phyloP scores from a whole-genome alignment of 2,888 invertebrate genomes.

The Chloroclysta siterata region DNA sequence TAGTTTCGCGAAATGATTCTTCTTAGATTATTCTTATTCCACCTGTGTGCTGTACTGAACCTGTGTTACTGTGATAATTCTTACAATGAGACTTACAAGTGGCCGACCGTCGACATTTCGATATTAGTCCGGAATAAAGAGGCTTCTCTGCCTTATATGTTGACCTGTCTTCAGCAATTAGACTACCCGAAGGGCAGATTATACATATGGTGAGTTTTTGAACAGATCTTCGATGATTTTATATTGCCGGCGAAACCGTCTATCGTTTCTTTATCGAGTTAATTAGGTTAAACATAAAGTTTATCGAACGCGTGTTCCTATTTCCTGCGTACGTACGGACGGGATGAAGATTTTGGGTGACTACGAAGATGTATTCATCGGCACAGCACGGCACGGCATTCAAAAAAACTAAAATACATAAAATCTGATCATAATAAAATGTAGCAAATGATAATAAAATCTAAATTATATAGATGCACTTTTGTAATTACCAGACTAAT shows the following conservation, averaged over 20 bases:
- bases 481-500: too few species aligned
- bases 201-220: constrained; percentile 89
- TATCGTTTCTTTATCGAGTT: neutral
- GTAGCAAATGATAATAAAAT: too few species aligned
- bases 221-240: neutral
- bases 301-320: constrained; percentile 4
- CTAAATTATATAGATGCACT: too few species aligned
- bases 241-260: neutral
- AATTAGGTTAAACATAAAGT: neutral
- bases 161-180: constrained; percentile 90
- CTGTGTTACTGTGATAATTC: constrained; percentile 13
- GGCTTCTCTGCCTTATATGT: constrained; percentile 94
- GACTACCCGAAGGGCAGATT: constrained; percentile 96
- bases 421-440: too few species aligned
- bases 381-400: too few species aligned
- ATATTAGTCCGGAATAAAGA: constrained; percentile 95
- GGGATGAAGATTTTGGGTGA: neutral
- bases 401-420: too few species aligned
- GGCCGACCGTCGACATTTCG: constrained; percentile 91
- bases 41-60: neutral
- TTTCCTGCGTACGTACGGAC: neutral
- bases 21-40: neutral
- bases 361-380: too few species aligned
- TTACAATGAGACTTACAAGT: constrained; percentile 62
- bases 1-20: neutral